Evolutionary conservation across 2,888 invertebrate species (phyloP), one percentile per base, ranked within the genome.

Genomic region (Leucania comma): DNA sequence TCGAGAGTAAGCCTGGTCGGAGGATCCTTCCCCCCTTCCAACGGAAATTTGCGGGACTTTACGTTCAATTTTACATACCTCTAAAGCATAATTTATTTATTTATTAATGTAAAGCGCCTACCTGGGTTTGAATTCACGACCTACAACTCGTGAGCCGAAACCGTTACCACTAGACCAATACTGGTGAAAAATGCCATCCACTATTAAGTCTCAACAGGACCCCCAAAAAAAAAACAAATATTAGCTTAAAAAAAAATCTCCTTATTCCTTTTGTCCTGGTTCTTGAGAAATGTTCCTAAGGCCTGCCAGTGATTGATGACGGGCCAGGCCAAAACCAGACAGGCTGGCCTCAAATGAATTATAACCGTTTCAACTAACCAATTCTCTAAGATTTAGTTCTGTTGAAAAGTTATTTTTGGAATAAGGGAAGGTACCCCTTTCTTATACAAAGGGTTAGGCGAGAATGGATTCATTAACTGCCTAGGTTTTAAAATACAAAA

Each of bases 251-350:
- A 75, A 78, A 71, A 38, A 14, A n/a, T 0, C 32, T 12, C 17
- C 51, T 22, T 64, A 68, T 51, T 66, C 56, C 60, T 53, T 64
- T 72, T 69, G 53, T 79, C 29, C 53, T 73, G 59, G 69, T 71
- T 66, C 64, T 65, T 76, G 76, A 83, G 76, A 78, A 86, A 86
- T 77, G 76, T 72, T 74, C 35, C 29, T 62, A 26, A 67, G 24
- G 66, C 32, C 56, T 75, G 83, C 62, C 80, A 66, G 71, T 79
- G 86, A 86, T 86, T 83, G 83, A 72, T 78, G 69, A 68, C 66
- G 73, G 68, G 53, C 56, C 65, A 61, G 56, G 29, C 69, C 57
- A 32, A 20, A 22, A 17, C 10, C 1, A 42, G 51, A 63, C 75
- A 75, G 42, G 42, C 56, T 67, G 59, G 59, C 67, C 68, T 76